Percentiles rank a stretch among this genome's conserved stretches.
These are phyloP conservation scores for Acropora tenuis DNA, from an alignment of 64 coral and sea anemone species.

Conservation along the genomic window DNA sequence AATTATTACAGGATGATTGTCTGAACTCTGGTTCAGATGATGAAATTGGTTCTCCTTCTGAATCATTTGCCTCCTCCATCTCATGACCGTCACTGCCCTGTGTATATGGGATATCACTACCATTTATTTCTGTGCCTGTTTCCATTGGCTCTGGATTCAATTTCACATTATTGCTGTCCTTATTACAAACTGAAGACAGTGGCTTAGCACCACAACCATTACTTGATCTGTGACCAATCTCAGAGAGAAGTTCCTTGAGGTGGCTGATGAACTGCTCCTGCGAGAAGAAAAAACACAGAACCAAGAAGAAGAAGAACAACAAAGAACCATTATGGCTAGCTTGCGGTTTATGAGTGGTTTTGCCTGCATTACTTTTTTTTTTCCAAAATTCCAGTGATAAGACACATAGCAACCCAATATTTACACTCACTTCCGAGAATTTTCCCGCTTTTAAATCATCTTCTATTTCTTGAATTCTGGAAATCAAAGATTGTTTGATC, in stretches of 20 bases:
- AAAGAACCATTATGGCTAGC: no score
- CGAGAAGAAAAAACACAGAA: no score
- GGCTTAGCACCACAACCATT: slow-evolving; percentile 20
- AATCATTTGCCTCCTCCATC: background rate
- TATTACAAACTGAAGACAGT: background rate
- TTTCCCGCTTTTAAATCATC: slow-evolving; percentile 35
- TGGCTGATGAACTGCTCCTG: slow-evolving; percentile 19
- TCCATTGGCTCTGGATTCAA: slow-evolving; percentile 14
- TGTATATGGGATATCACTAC: background rate
- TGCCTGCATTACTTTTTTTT: no score
- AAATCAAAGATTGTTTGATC: background rate
- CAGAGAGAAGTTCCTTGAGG: slow-evolving; percentile 24
- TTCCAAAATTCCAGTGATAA: background rate
- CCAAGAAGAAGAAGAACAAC: no score
- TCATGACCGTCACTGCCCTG: background rate
- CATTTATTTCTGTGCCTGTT: background rate
- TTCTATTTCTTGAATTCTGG: slow-evolving; percentile 29
- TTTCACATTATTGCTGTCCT: background rate
- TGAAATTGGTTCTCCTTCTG: background rate
- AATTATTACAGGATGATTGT: background rate
- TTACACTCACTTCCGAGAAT: slow-evolving; percentile 29
- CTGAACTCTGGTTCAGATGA: background rate
- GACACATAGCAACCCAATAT: no score
- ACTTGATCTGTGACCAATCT: slow-evolving; percentile 25
- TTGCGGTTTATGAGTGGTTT: no score